These are phyloP conservation scores for Pollenia labialis DNA, from an alignment of 2,888 invertebrate species.

Conservation along the genomic window DNA sequence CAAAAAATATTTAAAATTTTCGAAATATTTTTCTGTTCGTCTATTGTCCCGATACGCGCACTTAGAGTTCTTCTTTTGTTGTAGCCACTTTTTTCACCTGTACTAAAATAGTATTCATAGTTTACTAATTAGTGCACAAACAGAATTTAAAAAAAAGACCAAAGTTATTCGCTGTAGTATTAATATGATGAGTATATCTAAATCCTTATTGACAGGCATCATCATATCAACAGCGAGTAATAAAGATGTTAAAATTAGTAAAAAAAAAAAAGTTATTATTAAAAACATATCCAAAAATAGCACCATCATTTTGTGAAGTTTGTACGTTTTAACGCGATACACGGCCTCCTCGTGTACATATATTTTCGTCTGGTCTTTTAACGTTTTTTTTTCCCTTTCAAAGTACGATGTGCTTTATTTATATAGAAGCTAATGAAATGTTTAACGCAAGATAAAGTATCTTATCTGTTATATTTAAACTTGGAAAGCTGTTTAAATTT, in stretches of 20 bases:
- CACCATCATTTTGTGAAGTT: not conserved
- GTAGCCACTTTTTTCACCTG: conserved; percentile 30
- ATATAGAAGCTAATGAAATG: too few relatives aligned
- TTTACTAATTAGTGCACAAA: not conserved
- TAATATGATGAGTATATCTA: conserved; percentile 78
- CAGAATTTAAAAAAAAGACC: not conserved
- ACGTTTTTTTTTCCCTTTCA: not conserved
- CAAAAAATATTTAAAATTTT: not conserved
- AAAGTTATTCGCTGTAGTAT: not conserved
- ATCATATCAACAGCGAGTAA: conserved; percentile 73
- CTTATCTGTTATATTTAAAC: conserved; percentile 7
- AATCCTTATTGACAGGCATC: conserved; percentile 81
- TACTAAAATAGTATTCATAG: conserved; percentile 40
- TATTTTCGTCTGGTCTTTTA: not conserved
- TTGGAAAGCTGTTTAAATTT: not conserved
- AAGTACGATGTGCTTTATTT: too few relatives aligned
- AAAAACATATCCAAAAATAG: not conserved
- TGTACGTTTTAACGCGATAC: conserved; percentile 10
- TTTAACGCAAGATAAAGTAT: not conserved
- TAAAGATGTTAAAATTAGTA: conserved; percentile 46
- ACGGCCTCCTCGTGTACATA: conserved; percentile 4
- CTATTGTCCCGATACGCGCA: conserved; percentile 25
- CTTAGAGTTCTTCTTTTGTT: conserved; percentile 26
- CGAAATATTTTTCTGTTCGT: conserved; percentile 1
- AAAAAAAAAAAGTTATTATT: too few relatives aligned